Base-by-base conservation (phyloP, 1,140 invertebrate genomes). In the Triops cancriformis region DNA sequence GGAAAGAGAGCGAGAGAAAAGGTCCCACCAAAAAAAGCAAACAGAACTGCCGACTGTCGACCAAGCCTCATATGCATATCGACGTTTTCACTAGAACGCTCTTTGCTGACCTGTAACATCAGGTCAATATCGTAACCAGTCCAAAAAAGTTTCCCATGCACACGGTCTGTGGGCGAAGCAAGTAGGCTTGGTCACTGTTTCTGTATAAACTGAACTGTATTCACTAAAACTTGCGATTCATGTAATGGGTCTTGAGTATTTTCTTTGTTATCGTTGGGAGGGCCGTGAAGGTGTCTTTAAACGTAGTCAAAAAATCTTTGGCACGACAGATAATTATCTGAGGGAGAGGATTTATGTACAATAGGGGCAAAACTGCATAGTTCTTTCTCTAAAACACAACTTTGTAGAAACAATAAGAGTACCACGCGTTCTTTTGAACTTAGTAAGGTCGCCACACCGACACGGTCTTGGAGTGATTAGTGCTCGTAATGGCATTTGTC, bases 61-160 rank as follows among this genome's bases (percentile, higher is more conserved):
- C 51, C 14, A 64, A 64, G 51, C 51, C 31, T 64, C 51, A 64
- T 18, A 6, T 64, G 51, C 51, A 64, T 64, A 64, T 64, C 51
- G 51, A 64, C 51, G 51, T 64, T 64, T 64, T 64, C 51, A 64
- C 51, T 64, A 64, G 51, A 64, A 64, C 51, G 51, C 51, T 64
- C 51, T 64, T 23, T 64, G 51, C 51, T 64, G 51, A 64, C 51
- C 51, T 64, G 51, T 64, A 64, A 64, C 51, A 64, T 64, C 51
- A 64, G 14, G 51, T 23, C 51, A 64, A 64, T 64, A 64, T 7
- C 51, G 10, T n/a, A 18, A n/a, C 51, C 14, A 64, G 18, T 5
- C 18, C 14, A 12, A 6, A n/a, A n/a, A 6, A n/a, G 14, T 23
- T 23, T 64, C 23, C 51, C 5, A 64, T 64, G 51, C 51, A n/a